Base-by-base conservation (phyloP, 2,113 vertebrate species). In the Ammodytes marinus region DNA sequence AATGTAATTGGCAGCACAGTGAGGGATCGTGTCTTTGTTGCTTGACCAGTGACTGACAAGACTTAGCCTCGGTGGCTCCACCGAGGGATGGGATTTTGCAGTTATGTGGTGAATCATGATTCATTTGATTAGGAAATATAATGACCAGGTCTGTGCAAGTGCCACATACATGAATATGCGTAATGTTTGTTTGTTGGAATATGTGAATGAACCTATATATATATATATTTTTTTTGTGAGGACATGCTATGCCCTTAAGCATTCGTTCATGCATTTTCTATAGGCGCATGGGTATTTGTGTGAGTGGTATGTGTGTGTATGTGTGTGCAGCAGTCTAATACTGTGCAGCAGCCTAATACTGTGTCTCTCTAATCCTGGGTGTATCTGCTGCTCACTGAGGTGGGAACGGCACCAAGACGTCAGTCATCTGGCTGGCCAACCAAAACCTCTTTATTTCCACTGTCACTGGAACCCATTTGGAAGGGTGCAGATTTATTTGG, bases 391-490 rank as follows among this genome's bases (percentile, higher is more conserved):
- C 91, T 88, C 83, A 88, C 79, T 85, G 84, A 86, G 89, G 88
- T 89, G 79, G 82, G 79, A 93, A 83, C 89, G 17, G 72, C 92
- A 92, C 70, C 87, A 93, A 93, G 90, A 92, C 84, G 89, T 93
- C 94, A 93, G 85, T 96, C 92, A 94, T 90, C 84, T 37, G 89
- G 67, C 81, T 81, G 94, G 74, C 90, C 93, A 96, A 94, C 91
- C 83, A 91, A 94, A 92, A 93, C 86, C 89, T 94, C 84, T 88
- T 95, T 95, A 95, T 94, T 95, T 88, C 59, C 89, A 85, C 90
- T 95, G 89, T 96, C 95, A 96, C 94, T 95, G 80, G 93, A 94
- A 92, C 91, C 90, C 84, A 92, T 91, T 95, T 93, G 94, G 80
- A 91, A 87, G 73, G 77, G 85, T 65, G 79, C 94, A 94, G 87